Evolutionary conservation across 2,888 invertebrate genomes (phyloP), one percentile per base, ranked within the genome.

Genomic region (Drosophila nr. perissopoda): DNA sequence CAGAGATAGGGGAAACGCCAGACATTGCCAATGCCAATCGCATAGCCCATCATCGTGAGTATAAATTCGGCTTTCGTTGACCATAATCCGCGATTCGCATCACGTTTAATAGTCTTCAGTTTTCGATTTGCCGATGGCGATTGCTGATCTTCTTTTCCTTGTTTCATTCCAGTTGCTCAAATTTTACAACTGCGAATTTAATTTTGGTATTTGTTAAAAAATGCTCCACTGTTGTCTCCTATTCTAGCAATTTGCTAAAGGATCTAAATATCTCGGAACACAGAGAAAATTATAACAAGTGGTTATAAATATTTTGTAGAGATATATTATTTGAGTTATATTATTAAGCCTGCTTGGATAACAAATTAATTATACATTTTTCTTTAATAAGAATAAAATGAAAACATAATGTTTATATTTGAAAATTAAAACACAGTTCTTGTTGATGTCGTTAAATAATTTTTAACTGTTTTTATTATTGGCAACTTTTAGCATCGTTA

Each of bases 1-100:
- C 97, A 97, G 66, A 97, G 93, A 91, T 97, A 97, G 0, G 97
- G 97, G 93, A 97, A 97, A 76, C 97, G 94, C 97, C 97, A 97
- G 16, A 97, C 95, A 92, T 97, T 97, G 68, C 97, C 97, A 69
- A 97, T 96, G 54, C 97, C 97, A 60, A 97, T 96, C 7, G 97
- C 97, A 89, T 97, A 97, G 31, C 97, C 97, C 60, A 97, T 94
- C 86, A 97, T 96, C 33, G 97, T 96, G 64, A 97, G 93, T 42
- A 97, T 92, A 92, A 97, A 97, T 92, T 97, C 97, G 21, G 95
- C 93, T 93, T 96, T 96, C 72, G 94, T 95, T 27, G 94, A 95
- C 97, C 97, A 97, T 75, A 95, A 95, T 51, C 96, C 97, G 45
- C 95, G 90, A 67, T 91, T 82, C 21, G 33, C 79, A 78, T 92